Evolutionary conservation across 2,113 vertebrate species (phyloP), one percentile per base, ranked within the genome.

Genomic region (Paramisgurnus dabryanus): DNA sequence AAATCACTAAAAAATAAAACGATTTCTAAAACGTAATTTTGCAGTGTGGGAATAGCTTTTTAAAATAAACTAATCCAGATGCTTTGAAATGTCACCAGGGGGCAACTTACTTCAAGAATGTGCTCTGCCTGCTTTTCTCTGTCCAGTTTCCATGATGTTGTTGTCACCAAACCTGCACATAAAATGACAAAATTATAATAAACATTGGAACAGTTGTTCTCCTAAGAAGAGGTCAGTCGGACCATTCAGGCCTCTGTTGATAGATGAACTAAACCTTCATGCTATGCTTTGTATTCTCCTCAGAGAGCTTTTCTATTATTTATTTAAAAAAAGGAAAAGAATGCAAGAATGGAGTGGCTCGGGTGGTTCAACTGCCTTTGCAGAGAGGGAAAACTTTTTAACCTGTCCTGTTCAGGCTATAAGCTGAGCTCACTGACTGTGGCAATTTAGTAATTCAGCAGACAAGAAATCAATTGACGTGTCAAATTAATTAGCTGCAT

Each of bases 111-210:
- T 91, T 95, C 94, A 79, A 95, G 76, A 82, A 94, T 89, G 72
- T 95, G 94, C 47, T 95, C 94, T 39, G 43, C 89, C 64, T 95
- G 95, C 76, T 95, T 93, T 43, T 95, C 95, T 65, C 94, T 89
- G 86, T 95, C 95, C 71, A 95, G 89, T 86, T 90, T 94, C 83
- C 94, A 92, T 74, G 95, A 92, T n/a, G 95, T 95, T n/a, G 95
- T 95, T 83, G 91, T 93, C 86, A 95, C 92, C 71, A 95, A 90
- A 50, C 95, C 95, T 95, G 81, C 1, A 82, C 89, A 90, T 0
- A 0, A 78, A 85, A 78, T 34, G 34, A 6, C n/a, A 81, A 53
- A 78, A 4, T 47, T 9, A 47, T 53, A 55, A 27, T 50, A 57
- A 58, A 10, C 27, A 53, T 5, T 40, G 27, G 27, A 34, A 50